phyloP scores from a whole-genome alignment of 2,888 invertebrate species.

The Lochmaea crataegi region DNA sequence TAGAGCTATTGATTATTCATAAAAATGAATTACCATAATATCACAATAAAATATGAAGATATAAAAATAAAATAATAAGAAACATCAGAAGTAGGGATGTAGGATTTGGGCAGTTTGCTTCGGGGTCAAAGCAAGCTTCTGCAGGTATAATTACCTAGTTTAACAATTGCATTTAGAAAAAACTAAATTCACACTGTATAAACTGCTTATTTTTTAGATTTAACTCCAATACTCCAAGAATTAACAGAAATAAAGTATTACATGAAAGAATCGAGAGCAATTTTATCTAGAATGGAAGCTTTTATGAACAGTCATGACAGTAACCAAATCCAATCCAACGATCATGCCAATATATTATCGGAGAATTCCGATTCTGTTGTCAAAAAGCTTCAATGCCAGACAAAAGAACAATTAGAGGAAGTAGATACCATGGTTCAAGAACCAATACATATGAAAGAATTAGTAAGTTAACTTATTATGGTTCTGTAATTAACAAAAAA shows the following conservation, averaged over 20 bases:
- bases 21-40: constrained; percentile 20
- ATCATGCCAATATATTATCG: constrained; percentile 16
- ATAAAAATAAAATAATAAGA: constrained; percentile 18
- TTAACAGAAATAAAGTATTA: constrained; percentile 30
- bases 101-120: constrained; percentile 17
- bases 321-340: constrained; percentile 19
- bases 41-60: constrained; percentile 22
- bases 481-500: constrained; percentile 22
- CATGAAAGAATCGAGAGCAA: constrained; percentile 27
- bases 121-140: constrained; percentile 22
- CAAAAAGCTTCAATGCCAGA: constrained; percentile 28
- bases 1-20: constrained; percentile 19
- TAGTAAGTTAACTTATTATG: constrained; percentile 28
- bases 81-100: constrained; percentile 12
- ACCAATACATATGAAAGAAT: constrained; percentile 30
- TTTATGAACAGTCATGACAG: constrained; percentile 25
- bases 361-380: constrained; percentile 22
- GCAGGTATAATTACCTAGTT: constrained; percentile 22
- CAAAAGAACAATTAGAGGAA: constrained; percentile 29
- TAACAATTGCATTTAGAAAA: constrained; percentile 9
- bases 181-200: constrained; percentile 12
- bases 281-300: constrained; percentile 31
- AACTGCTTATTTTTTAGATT: constrained; percentile 29
- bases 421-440: constrained; percentile 27
- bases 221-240: constrained; percentile 28